Conservation (phyloP, 2,797 vertebrate species). For the Trachops cirrhosus region DNA sequence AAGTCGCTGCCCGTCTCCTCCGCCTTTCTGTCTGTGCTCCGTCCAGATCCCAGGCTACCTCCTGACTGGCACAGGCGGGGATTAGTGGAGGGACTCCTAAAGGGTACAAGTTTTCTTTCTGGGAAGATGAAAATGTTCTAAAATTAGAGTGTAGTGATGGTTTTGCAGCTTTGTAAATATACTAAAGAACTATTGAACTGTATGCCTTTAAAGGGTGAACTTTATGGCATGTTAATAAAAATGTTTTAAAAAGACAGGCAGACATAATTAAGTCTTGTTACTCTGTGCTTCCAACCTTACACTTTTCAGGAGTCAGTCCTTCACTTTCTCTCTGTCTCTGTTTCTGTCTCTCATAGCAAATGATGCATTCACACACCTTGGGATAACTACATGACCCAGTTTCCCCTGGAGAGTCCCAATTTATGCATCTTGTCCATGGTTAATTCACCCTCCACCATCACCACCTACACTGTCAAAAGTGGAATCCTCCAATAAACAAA, state of each 20-base stretch:
- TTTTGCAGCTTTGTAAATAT: constrained; percentile 6
- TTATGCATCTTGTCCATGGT: background rate
- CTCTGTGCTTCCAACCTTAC: background rate
- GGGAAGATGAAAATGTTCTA: background rate
- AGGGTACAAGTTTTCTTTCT: background rate
- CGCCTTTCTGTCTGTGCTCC: no score
- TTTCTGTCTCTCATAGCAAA: background rate
- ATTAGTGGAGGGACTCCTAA: background rate
- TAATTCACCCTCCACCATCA: background rate
- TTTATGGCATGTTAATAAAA: background rate
- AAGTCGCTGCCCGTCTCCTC: no score
- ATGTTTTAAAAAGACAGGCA: background rate
- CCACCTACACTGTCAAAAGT: background rate
- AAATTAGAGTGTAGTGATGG: background rate
- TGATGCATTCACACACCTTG: background rate
- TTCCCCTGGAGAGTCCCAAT: background rate
- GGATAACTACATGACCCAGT: background rate
- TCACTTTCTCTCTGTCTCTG: background rate
- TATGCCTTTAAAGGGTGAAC: no score
- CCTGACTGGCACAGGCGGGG: background rate
- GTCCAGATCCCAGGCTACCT: no score
- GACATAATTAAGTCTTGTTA: background rate
- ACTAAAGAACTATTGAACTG: background rate
- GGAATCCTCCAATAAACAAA: background rate
- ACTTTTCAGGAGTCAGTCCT: background rate